Conservation (phyloP, 1,140 invertebrate genomes). For the Heliconius hermathena region DNA sequence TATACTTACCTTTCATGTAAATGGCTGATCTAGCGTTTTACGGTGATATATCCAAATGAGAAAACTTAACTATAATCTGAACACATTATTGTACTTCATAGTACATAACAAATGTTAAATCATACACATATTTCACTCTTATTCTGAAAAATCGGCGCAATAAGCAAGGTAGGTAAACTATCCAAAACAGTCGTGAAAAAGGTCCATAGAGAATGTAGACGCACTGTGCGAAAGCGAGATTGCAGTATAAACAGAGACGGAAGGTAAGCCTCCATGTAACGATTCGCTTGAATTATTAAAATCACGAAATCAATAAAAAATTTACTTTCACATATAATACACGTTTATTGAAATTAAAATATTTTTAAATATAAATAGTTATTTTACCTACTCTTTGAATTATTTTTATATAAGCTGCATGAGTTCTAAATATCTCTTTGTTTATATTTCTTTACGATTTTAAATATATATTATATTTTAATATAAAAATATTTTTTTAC, state of each 20-base stretch:
- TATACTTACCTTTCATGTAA: slow-evolving; percentile 81
- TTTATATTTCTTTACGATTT: too few species aligned
- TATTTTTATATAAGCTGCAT: background rate
- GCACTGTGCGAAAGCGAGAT: slow-evolving; percentile 36
- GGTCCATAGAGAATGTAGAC: slow-evolving; percentile 65
- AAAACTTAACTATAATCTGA: slow-evolving; percentile 58
- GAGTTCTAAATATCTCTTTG: too few species aligned
- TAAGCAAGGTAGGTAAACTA: slow-evolving; percentile 79
- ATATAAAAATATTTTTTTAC: background rate
- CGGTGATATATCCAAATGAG: slow-evolving; percentile 46
- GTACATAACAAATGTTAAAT: slow-evolving; percentile 58
- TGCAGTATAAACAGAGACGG: slow-evolving; percentile 34
- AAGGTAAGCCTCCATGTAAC: background rate
- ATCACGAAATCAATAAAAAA: background rate
- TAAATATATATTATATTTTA: too few species aligned
- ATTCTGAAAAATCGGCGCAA: slow-evolving; percentile 77
- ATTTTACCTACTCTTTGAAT: background rate
- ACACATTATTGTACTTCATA: slow-evolving; percentile 64
- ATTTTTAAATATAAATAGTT: background rate
- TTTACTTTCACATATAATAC: background rate
- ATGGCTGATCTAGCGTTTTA: slow-evolving; percentile 76
- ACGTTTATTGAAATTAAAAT: background rate
- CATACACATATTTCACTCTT: slow-evolving; percentile 68
- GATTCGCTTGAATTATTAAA: slow-evolving; percentile 11
- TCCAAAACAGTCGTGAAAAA: slow-evolving; percentile 82